phyloP scores from a whole-genome alignment of 2,797 vertebrate genomes.

The Nyctibius grandis region DNA sequence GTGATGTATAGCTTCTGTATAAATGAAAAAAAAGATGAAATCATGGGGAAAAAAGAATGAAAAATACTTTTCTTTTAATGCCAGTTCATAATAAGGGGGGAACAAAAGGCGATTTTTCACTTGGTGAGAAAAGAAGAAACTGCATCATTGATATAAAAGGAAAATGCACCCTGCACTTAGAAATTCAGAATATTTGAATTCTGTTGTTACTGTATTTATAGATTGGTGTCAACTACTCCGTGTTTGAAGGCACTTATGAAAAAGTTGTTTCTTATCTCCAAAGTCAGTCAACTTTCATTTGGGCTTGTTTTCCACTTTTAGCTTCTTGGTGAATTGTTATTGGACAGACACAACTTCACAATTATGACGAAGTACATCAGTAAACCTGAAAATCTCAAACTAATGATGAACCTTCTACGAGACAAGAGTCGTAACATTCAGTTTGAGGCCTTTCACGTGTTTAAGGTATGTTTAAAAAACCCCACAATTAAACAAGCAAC shows the following conservation, averaged over 20 bases:
- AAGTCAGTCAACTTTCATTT: neutral
- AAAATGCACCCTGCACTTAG: neutral
- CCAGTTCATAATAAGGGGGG: neutral
- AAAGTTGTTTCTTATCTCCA: neutral
- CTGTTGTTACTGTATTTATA: neutral
- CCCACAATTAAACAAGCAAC: neutral
- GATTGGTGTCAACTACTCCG: neutral
- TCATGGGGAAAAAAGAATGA: neutral
- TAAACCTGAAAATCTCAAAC: constrained; percentile 86
- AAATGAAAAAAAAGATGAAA: neutral
- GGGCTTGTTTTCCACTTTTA: constrained; percentile 20
- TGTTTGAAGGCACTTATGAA: neutral
- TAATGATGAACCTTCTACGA: constrained; percentile 87
- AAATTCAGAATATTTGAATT: neutral
- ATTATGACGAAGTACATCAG: constrained; percentile 89
- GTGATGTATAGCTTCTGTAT: neutral
- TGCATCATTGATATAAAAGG: neutral
- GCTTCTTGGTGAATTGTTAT: constrained; percentile 82
- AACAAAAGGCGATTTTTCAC: neutral
- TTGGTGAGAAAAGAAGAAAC: neutral
- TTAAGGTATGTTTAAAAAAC: constrained; percentile 72
- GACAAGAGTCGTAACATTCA: constrained; percentile 88
- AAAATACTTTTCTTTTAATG: neutral
- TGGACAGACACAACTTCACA: constrained; percentile 86
- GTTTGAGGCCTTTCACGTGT: constrained; percentile 87